Evolutionary conservation across 1,140 invertebrate genomes (phyloP).

Genomic region (Nasonia giraulti): DNA sequence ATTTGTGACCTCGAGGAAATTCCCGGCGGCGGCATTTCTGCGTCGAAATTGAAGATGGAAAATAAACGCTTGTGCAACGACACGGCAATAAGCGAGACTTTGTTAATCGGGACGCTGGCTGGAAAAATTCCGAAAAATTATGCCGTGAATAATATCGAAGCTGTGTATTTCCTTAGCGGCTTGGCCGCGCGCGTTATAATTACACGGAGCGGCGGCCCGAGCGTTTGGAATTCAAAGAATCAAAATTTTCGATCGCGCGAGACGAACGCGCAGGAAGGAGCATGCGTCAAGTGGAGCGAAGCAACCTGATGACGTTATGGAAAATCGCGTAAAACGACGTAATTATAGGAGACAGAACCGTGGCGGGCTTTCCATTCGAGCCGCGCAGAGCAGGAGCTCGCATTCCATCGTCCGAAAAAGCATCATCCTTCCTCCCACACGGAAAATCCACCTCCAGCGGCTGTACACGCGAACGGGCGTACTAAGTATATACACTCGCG

Average conservation of each 20-base stretch:
- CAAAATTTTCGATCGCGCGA: too few species aligned
- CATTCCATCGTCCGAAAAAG: not conserved
- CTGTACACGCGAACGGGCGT: not conserved
- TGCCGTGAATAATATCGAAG: not conserved
- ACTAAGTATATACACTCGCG: constrained; percentile 42
- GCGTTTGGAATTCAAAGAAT: too few species aligned
- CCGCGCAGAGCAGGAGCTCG: too few species aligned
- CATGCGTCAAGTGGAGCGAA: too few species aligned
- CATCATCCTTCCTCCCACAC: not conserved
- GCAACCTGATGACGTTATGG: too few species aligned
- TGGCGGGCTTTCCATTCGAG: not conserved
- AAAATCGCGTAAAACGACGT: too few species aligned
- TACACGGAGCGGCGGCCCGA: not conserved
- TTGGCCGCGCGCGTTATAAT: not conserved
- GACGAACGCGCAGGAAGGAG: too few species aligned
- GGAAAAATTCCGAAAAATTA: not conserved
- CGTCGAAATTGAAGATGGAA: not conserved
- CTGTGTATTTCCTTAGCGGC: not conserved
- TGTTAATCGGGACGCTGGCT: not conserved
- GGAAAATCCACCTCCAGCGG: not conserved
- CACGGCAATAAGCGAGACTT: not conserved
- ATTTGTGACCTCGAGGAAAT: too few species aligned
- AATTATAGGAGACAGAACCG: too few species aligned
- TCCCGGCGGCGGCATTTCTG: not conserved
- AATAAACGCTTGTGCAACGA: not conserved